Percentiles rank a stretch among this genome's conserved stretches.
phyloP scores from a whole-genome alignment of 2,113 vertebrate species.

The Falco punctatus region DNA sequence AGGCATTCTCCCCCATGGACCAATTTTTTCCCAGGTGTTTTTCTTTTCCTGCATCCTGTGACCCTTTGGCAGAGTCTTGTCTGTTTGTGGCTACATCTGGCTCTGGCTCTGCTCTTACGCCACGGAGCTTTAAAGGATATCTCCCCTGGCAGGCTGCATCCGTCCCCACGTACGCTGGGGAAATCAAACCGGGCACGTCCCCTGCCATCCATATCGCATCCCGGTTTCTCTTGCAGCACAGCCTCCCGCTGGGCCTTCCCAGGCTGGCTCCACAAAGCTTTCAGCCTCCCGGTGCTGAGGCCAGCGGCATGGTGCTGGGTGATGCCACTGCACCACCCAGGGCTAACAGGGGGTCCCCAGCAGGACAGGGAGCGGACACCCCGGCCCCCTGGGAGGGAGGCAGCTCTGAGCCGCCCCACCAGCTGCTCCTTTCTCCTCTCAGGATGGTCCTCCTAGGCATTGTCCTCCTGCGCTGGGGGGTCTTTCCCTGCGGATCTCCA shows the following conservation, averaged over 20 bases:
- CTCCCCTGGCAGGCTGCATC: background rate
- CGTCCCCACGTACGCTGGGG: fast-evolving
- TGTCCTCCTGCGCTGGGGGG: background rate
- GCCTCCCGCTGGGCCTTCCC: background rate
- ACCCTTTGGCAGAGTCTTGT: background rate
- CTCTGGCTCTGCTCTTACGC: background rate
- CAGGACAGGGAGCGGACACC: background rate
- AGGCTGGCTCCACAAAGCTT: background rate
- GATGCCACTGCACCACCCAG: background rate
- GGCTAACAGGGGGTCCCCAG: background rate
- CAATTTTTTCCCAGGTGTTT: background rate
- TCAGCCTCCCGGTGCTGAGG: background rate
- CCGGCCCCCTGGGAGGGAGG: background rate
- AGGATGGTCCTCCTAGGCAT: background rate
- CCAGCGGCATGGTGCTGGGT: too few species aligned
- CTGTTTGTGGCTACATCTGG: background rate
- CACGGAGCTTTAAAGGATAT: background rate
- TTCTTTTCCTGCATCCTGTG: background rate
- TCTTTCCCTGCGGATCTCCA: background rate
- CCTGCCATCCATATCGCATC: background rate
- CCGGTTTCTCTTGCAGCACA: background rate
- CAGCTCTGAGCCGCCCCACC: background rate
- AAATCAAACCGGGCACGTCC: background rate
- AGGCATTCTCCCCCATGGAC: too few species aligned
- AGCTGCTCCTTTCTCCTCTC: background rate